Evolutionary conservation across 1,140 invertebrate genomes (phyloP).

Genomic region (Cydia amplana): DNA sequence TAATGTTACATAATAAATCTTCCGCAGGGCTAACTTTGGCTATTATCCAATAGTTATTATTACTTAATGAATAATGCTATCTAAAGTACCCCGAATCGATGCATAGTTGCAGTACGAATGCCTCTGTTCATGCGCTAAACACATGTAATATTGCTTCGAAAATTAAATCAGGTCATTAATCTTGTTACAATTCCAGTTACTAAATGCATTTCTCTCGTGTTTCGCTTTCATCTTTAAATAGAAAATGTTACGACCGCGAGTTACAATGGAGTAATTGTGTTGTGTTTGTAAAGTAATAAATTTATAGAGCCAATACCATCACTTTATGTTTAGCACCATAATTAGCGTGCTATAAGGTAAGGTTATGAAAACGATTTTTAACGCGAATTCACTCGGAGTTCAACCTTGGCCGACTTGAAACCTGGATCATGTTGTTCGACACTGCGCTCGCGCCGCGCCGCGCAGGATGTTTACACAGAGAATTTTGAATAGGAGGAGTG

Average conservation of each 20-base stretch:
- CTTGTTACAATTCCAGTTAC: conserved; percentile 3
- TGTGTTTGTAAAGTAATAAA: conserved; percentile 18
- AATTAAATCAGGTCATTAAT: conserved; percentile 19
- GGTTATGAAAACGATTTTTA: not conserved
- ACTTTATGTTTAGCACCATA: conserved; percentile 18
- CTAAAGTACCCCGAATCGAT: conserved; percentile 12
- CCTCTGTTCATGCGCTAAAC: not conserved
- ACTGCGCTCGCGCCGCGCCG: conserved; percentile 14
- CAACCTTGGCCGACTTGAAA: conserved; percentile 64
- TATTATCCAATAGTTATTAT: conserved; percentile 50
- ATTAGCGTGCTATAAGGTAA: conserved; percentile 11
- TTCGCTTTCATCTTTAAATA: conserved; percentile 30
- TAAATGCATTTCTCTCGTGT: conserved; percentile 7
- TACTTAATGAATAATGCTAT: conserved; percentile 49
- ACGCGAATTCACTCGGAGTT: not conserved
- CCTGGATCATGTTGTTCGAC: conserved; percentile 58
- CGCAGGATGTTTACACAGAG: conserved; percentile 60
- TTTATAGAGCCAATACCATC: conserved; percentile 19
- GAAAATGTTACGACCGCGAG: conserved; percentile 1
- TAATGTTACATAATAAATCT: conserved; percentile 52
- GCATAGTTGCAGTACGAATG: not conserved
- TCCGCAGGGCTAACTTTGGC: conserved; percentile 47
- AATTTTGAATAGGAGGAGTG: conserved; percentile 49
- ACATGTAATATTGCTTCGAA: conserved; percentile 2
- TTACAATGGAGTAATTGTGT: conserved; percentile 26